A percentile compares a stretch with the other conserved stretches of the same genome.
These are phyloP conservation scores for Exephanes ischioxanthus DNA, from an alignment of 2,888 invertebrate genomes.

Conservation along the genomic window DNA sequence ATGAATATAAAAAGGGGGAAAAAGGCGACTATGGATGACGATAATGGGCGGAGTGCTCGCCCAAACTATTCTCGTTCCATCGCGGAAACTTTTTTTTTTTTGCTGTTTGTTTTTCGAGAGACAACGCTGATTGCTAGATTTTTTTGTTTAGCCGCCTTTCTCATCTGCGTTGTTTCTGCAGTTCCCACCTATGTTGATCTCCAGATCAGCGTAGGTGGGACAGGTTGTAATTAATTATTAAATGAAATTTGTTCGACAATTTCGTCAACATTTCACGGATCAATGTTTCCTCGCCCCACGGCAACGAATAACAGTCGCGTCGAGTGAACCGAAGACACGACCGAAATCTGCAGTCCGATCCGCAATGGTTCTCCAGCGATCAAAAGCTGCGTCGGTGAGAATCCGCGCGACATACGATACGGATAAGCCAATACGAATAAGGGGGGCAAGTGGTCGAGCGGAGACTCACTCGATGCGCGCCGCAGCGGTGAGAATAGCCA, in stretches of 20 bases:
- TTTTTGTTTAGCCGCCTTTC: not conserved
- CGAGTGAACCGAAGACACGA: not conserved
- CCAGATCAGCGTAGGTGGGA: not conserved
- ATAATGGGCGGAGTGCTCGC: slow-evolving; percentile 41
- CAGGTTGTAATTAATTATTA: too few relatives aligned
- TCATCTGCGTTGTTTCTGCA: not conserved
- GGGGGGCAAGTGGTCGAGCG: slow-evolving; percentile 1
- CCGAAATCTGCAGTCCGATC: slow-evolving; percentile 1
- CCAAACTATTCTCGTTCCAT: slow-evolving; percentile 29
- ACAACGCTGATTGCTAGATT: slow-evolving; percentile 3
- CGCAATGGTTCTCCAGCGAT: slow-evolving; percentile 11
- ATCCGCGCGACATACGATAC: slow-evolving; percentile 14
- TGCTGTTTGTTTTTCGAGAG: not conserved
- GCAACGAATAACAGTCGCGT: not conserved
- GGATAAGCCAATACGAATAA: slow-evolving; percentile 2
- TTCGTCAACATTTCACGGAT: too few relatives aligned
- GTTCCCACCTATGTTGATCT: not conserved
- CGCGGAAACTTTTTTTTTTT: slow-evolving; percentile 2
- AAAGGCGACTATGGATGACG: slow-evolving; percentile 35
- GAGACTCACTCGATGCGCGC: slow-evolving; percentile 36
- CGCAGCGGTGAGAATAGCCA: slow-evolving; percentile 34
- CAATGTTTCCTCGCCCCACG: too few relatives aligned
- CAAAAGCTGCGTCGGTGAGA: not conserved
- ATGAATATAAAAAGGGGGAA: slow-evolving; percentile 14
- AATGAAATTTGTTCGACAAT: too few relatives aligned